Evolutionary conservation across 2,797 vertebrate species (phyloP).

Genomic region (Gymnoscopelus braueri): DNA sequence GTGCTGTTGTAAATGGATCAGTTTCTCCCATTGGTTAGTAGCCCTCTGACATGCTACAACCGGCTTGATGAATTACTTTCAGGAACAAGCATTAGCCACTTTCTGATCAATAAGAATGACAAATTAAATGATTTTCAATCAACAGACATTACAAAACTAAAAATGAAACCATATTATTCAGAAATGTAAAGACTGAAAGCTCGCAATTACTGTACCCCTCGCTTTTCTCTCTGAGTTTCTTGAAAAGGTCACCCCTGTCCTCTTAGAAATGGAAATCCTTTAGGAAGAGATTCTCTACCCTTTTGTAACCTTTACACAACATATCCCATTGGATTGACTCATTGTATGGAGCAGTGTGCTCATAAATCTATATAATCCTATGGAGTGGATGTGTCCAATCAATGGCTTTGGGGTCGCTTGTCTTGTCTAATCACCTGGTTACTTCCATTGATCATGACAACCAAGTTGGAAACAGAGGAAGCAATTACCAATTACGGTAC

Average conservation of each 20-base stretch:
- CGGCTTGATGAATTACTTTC: background rate
- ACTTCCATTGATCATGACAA: conserved; percentile 70
- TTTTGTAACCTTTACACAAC: conserved; percentile 79
- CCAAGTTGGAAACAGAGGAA: conserved; percentile 51
- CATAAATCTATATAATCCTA: conserved; percentile 72
- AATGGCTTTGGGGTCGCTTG: conserved; percentile 65
- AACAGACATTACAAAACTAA: conserved; percentile 35
- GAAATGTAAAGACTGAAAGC: conserved; percentile 59
- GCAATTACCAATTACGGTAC: conserved; percentile 67
- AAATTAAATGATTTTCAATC: conserved; percentile 28
- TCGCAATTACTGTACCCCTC: conserved; percentile 57
- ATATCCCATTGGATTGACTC: conserved; percentile 70
- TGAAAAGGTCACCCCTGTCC: conserved; percentile 75
- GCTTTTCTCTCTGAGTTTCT: conserved; percentile 66
- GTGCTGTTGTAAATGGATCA: background rate
- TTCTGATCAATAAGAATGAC: conserved; percentile 2
- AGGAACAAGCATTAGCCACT: background rate
- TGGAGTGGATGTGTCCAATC: conserved; percentile 70
- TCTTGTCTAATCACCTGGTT: conserved; percentile 74
- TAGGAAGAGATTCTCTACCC: conserved; percentile 71
- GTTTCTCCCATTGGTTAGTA: background rate
- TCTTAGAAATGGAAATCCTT: conserved; percentile 76
- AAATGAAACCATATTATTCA: conserved; percentile 28
- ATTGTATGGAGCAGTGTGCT: conserved; percentile 58
- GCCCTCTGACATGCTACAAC: background rate